phyloP scores from a whole-genome alignment of 2,113 vertebrate species.

The Gorsachius goisagi region DNA sequence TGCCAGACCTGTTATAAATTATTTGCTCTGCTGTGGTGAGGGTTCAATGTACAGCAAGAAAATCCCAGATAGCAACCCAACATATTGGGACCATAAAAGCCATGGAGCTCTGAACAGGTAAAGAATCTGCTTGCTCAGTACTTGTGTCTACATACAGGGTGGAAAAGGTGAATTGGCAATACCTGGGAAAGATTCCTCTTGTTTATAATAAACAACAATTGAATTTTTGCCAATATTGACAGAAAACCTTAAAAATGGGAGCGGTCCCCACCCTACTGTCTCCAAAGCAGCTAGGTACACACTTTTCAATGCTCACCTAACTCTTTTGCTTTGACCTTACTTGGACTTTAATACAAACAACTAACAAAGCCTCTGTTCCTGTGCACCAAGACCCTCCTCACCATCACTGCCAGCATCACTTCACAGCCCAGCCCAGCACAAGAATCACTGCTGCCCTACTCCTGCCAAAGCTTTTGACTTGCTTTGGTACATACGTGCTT shows the following conservation, averaged over 20 bases:
- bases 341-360: background rate
- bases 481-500: background rate
- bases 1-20: background rate
- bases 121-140: background rate
- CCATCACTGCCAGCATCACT: background rate
- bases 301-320: background rate
- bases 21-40: background rate
- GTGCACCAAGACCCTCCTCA: background rate
- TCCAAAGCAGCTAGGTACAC: background rate
- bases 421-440: background rate
- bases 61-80: background rate
- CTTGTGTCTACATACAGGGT: background rate
- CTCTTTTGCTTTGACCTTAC: background rate
- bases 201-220: background rate
- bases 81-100: background rate
- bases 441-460: background rate
- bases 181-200: background rate
- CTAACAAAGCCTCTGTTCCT: background rate
- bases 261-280: background rate
- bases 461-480: background rate
- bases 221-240: background rate
- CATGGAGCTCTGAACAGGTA: fast-evolving
- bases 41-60: background rate
- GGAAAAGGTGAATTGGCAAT: background rate
- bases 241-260: background rate